These are phyloP conservation scores for Lasioglossum figueresi DNA, from an alignment of 2,888 invertebrate genomes.

Conservation along the genomic window DNA sequence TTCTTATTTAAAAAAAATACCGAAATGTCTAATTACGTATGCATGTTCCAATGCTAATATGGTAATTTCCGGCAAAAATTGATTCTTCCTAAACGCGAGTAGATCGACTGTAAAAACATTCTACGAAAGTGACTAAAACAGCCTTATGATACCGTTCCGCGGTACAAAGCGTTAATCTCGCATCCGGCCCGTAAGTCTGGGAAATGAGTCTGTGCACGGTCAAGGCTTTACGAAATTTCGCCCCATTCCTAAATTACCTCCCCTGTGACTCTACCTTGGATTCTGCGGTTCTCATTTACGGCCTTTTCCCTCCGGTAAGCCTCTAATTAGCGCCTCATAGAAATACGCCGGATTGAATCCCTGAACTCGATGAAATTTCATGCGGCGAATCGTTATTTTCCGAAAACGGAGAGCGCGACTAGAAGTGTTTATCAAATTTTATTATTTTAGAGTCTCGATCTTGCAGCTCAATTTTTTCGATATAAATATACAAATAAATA, in stretches of 20 bases:
- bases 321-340: conserved; percentile 1
- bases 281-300: conserved; percentile 19
- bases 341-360: neutral
- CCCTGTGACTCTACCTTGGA: neutral
- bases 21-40: neutral
- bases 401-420: neutral
- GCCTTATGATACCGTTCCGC: neutral
- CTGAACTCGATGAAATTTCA: neutral
- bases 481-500: no score
- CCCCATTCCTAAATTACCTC: conserved; percentile 30
- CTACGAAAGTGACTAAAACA: neutral
- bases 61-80: neutral
- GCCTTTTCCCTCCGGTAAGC: conserved; percentile 24
- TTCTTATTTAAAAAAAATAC: neutral
- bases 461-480: neutral
- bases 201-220: conserved; percentile 37
- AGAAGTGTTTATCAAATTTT: neutral
- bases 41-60: neutral
- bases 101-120: neutral
- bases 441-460: neutral
- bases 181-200: neutral
- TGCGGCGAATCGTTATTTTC: neutral
- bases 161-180: conserved; percentile 10
- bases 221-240: conserved; percentile 51
- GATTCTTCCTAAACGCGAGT: neutral